A percentile compares a stretch with the other conserved stretches of the same genome.
phyloP scores from a whole-genome alignment of 2,888 invertebrate genomes.

The Embidobia sp. region DNA sequence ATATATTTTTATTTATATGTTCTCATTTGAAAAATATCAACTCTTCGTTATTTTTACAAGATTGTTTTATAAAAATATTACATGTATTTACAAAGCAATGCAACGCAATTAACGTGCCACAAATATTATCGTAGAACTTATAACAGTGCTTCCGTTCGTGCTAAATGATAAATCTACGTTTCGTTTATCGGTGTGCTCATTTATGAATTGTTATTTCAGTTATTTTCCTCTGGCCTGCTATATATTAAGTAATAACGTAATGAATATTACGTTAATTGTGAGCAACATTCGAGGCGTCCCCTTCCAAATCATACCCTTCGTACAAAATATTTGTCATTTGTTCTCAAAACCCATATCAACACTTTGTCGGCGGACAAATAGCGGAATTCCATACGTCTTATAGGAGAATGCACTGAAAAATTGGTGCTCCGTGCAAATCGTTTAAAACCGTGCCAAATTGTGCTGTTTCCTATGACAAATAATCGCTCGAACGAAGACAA shows the following conservation, averaged over 20 bases:
- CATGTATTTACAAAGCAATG: conserved; percentile 29
- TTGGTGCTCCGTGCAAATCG: not conserved
- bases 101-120: not conserved
- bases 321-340: conserved; percentile 53
- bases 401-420: conserved; percentile 20
- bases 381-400: conserved; percentile 16
- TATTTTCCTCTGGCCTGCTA: conserved; percentile 13
- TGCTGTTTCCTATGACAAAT: no score
- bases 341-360: conserved; percentile 34
- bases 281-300: conserved; percentile 67
- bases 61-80: conserved; percentile 38
- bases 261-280: conserved; percentile 62
- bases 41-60: conserved; percentile 28
- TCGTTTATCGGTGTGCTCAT: not conserved
- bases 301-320: conserved; percentile 51
- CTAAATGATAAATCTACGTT: not conserved
- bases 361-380: conserved; percentile 52
- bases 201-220: conserved; percentile 18
- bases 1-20: conserved; percentile 10
- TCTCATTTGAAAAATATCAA: conserved; percentile 30
- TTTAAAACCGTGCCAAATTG: conserved; percentile 5
- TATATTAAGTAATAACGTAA: conserved; percentile 44
- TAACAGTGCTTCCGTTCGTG: not conserved
- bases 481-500: no score
- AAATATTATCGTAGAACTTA: conserved; percentile 12